Evolutionary conservation across 2,888 invertebrate genomes (phyloP).

Genomic region (Rotaria macrura): DNA sequence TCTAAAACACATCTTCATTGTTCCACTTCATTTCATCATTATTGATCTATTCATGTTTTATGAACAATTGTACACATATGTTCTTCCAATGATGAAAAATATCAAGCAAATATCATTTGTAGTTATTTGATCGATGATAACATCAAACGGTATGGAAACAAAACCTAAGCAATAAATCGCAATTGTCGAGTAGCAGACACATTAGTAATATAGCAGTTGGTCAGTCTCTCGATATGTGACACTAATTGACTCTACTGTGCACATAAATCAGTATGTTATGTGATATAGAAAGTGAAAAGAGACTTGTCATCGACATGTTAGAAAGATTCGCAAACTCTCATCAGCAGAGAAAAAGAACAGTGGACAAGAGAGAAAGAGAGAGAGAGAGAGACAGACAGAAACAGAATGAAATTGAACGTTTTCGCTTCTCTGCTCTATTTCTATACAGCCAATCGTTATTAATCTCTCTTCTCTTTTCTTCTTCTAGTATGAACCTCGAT

Average conservation of each 20-base stretch:
- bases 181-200: background rate
- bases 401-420: background rate
- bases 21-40: no score
- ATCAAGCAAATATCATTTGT: background rate
- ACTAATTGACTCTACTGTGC: conserved; percentile 4
- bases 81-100: no score
- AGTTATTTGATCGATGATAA: background rate
- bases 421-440: background rate
- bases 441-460: background rate
- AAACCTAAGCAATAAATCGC: background rate
- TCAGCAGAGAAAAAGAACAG: background rate
- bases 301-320: background rate
- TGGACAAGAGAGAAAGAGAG: no score
- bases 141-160: background rate
- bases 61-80: background rate
- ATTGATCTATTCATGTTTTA: background rate
- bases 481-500: background rate
- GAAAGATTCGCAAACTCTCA: background rate
- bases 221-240: background rate
- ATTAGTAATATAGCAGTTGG: background rate
- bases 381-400: background rate
- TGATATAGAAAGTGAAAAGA: background rate
- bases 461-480: background rate
- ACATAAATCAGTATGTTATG: background rate
- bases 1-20: no score